Evolutionary conservation across 2,888 invertebrate genomes (phyloP), one percentile per base, ranked within the genome.

Genomic region (Cataglyphis rosenhaueri): DNA sequence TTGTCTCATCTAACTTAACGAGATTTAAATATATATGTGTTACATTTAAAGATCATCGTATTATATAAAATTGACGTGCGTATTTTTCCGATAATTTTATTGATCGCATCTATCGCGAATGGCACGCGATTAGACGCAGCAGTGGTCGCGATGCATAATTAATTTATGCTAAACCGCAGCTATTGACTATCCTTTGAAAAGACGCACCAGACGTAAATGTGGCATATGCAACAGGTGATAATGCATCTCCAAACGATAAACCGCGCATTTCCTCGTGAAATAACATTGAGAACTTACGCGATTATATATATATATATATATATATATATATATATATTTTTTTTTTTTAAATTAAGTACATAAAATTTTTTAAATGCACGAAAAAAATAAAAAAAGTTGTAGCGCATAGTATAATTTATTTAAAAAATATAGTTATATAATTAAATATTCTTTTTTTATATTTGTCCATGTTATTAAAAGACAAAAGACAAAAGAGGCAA

Each of bases 131-230:
- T 91, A 89, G 89, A 88, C 88, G 83, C 59, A 90, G 29, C 68
- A 89, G 91, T 91, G 88, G 86, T 85, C 84, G 84, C 85, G 85
- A 91, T 92, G 92, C 91, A 92, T 92, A 93, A 93, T 93, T 92
- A 93, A 93, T 93, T 91, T 92, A 92, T 92, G 92, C 82, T 91
- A 92, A 93, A 90, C 86, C 86, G 78, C 84, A 5, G 86, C 85
- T 90, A 88, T 87, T 87, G 89, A 88, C 85, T 86, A 81, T 84
- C 84, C 61, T 41, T 52, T 48, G 29, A 70, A 65, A 70, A 71
- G 70, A 59, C 55, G 65, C 76, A 81, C 41, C 41, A 32, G 82
- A 55, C 74, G 25, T 70, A 52, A 12, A 38, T 38, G 71, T 83
- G 65, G 83, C 64, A 66, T 64, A 85, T 57, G 89, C 90, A 90